These are phyloP conservation scores for Nanger granti DNA, from an alignment of 2,113 vertebrate genomes.

Conservation along the genomic window DNA sequence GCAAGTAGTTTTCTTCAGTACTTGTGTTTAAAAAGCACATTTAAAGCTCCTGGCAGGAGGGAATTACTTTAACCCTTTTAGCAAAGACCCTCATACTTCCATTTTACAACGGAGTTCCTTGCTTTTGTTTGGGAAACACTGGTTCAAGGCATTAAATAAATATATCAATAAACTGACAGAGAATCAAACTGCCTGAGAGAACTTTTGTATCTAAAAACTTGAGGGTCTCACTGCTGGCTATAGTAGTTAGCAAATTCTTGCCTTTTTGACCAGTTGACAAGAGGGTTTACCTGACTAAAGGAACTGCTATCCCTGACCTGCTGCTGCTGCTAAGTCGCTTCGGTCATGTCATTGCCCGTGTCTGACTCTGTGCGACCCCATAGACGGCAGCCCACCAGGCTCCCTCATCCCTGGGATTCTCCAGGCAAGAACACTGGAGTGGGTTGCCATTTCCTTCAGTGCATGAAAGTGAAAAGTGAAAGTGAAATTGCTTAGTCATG, in stretches of 20 bases:
- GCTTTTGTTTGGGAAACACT: neutral
- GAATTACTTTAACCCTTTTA: neutral
- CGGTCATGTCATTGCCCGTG: neutral
- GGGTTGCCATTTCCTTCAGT: too few relatives aligned
- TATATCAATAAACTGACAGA: neutral
- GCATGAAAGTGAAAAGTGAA: too few relatives aligned
- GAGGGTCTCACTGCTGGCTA: neutral
- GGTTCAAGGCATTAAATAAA: neutral
- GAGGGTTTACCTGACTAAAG: neutral
- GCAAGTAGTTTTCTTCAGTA: neutral
- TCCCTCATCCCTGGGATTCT: too few relatives aligned
- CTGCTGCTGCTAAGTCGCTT: neutral
- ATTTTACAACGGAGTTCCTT: neutral
- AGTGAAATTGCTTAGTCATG: too few relatives aligned
- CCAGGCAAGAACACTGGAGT: too few relatives aligned
- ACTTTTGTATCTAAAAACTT: neutral
- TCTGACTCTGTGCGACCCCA: too few relatives aligned
- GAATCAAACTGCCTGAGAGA: neutral
- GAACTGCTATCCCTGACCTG: neutral
- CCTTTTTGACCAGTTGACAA: constrained; percentile 6
- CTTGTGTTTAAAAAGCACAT: neutral
- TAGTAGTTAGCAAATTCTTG: neutral
- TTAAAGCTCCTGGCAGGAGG: neutral
- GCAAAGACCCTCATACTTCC: neutral
- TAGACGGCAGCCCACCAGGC: too few relatives aligned